Evolutionary conservation across 2,113 vertebrate genomes (phyloP), one percentile per base, ranked within the genome.

Genomic region (Brachyhypopomus occidentalis): DNA sequence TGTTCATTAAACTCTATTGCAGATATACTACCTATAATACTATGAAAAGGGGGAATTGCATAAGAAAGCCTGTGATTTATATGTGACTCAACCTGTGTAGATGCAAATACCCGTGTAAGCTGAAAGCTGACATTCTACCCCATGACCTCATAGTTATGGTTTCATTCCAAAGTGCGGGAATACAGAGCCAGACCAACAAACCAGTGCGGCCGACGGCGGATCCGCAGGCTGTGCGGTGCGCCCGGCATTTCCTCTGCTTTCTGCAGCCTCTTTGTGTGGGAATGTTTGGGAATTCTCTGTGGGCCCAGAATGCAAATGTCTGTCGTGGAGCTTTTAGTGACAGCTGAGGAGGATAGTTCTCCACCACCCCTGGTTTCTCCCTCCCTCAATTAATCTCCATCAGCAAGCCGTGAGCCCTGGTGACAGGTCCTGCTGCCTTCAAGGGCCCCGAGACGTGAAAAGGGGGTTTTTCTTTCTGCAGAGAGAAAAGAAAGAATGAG

Each of bases 331-430:
- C 64, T 27, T 62, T 72, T 63, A 41, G 59, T 64, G 22, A 66
- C 45, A n/a, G 55, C 66, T 78, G 76, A 79, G 80, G 84, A 71
- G 82, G 60, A 81, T 45, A 41, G 62, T 86, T 86, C 78, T 78
- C 75, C 82, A 84, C 36, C 12, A 34, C 63, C 59, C 59, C 41
- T 17, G n/a, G 52, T 63, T 70, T 78, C 41, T 59, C 63, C 74
- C 48, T 74, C n/a, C 74, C 69, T 67, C 78, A 79, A 71, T 81
- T 86, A 67, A 84, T 83, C 82, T 86, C 74, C 72, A 60, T 86
- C 78, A 78, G 27, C 78, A 56, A 67, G 36, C 45, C 48, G 62
- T 27, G 11, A 38, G 72, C 23, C 45, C 12, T 74, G 74, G 19
- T 76, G 78, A 80, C 74, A 81, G 67, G 38, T 72, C 22, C 14